Evolutionary conservation across 2,888 invertebrate species (phyloP), one percentile per base, ranked within the genome.

Genomic region (Scaeva pyrastri): DNA sequence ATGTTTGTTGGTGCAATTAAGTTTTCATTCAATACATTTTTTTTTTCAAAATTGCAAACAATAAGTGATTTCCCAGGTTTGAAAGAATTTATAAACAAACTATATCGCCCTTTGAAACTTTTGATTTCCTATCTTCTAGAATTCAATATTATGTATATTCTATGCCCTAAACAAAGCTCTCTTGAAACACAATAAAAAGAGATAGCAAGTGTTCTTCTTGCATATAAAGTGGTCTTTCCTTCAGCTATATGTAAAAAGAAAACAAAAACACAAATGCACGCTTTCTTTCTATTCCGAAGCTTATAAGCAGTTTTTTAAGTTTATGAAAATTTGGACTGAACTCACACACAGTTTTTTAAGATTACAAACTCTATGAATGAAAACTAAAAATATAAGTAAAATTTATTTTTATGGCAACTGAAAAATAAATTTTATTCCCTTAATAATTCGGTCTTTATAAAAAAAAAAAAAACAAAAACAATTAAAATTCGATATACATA

Each of bases 251-350:
- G 52, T 70, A 60, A 88, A 70, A 77, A 82, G 43, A 82, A 84
- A 74, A 68, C n/a, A 83, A 76, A 43, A 72, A 77, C 26, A 74
- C 36, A 64, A 74, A 60, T 79, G 82, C 80, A 88, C 80, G 82
- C 84, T 80, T 88, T 82, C 43, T 78, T 88, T 88, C 81, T 50
- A 77, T 78, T 81, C 75, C 68, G 81, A 85, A 71, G 79, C 83
- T 84, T 84, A n/a, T n/a, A 77, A 71, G 71, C 80, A 77, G 55
- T 75, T 79, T 64, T 31, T 79, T 74, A 64, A 84, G 75, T 82
- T 81, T 52, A 39, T 77, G 39, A 74, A 52, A 73, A 60, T 43
- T 43, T 75, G 55, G 56, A 79, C 71, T 79, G 70, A 79, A 56
- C 43, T 60, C 50, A 77, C 60, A 85, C 50, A 76, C 43, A 36